A percentile compares a stretch with the other conserved stretches of the same genome.
phyloP scores from a whole-genome alignment of 2,113 vertebrate genomes.

The Microcebus jonahi region DNA sequence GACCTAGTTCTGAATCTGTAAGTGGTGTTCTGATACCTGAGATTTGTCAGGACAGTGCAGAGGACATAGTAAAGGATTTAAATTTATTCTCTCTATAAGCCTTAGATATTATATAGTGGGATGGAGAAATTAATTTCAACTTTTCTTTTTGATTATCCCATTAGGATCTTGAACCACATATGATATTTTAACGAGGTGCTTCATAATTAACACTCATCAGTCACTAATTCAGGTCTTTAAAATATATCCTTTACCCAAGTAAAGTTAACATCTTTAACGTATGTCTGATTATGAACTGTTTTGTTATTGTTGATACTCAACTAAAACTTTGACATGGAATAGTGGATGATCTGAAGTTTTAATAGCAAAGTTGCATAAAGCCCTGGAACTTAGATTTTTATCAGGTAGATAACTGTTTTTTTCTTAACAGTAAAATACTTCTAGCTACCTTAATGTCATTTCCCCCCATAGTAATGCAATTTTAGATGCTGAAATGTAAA shows the following conservation, averaged over 20 bases:
- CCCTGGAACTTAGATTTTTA: conserved; percentile 19
- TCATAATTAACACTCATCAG: conserved; percentile 5
- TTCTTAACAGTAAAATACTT: not conserved
- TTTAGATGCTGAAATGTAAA: conserved; percentile 30
- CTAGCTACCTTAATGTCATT: not conserved
- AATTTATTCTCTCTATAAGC: not conserved
- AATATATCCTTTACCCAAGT: not conserved
- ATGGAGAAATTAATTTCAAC: conserved; percentile 7
- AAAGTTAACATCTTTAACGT: conserved; percentile 32
- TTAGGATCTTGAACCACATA: conserved; percentile 1
- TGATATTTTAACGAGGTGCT: conserved; percentile 21
- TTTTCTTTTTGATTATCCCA: conserved; percentile 14
- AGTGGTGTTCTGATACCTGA: not conserved
- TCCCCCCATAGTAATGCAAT: not conserved
- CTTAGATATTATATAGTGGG: not conserved
- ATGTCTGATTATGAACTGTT: conserved; percentile 10
- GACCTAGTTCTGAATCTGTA: not conserved
- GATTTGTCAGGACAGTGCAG: not conserved
- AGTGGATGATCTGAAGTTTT: conserved; percentile 46
- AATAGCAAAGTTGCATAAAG: conserved; percentile 8
- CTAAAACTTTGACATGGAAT: conserved; percentile 28
- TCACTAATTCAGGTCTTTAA: conserved; percentile 21
- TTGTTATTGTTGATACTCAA: conserved; percentile 45
- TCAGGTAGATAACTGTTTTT: not conserved
- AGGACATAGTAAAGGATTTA: not conserved